Evolutionary conservation across 2,888 invertebrate genomes (phyloP).

Genomic region (Papilio protenor): DNA sequence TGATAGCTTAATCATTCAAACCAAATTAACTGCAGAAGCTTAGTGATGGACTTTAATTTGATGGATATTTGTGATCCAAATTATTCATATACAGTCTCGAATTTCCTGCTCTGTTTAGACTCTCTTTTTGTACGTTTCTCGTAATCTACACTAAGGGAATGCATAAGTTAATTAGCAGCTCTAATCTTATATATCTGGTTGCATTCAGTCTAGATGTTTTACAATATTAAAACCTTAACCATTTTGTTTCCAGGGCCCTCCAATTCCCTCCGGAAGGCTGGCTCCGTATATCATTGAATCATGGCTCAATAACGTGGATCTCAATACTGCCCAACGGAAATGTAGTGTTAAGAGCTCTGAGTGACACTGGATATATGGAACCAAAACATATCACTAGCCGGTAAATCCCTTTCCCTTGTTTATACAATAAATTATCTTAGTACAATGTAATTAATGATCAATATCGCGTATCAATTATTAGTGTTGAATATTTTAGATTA

Average conservation of each 20-base stretch:
- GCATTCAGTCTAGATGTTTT: too few species aligned
- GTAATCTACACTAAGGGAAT: too few species aligned
- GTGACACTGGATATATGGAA: slow-evolving; percentile 96
- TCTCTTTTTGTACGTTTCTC: too few species aligned
- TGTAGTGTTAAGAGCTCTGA: slow-evolving; percentile 91
- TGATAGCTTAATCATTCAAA: too few species aligned
- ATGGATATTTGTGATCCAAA: too few species aligned
- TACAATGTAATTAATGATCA: slow-evolving; percentile 26
- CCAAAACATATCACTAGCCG: slow-evolving; percentile 87
- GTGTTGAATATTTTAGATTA: slow-evolving; percentile 9
- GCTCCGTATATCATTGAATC: slow-evolving; percentile 95
- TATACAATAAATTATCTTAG: slow-evolving; percentile 31
- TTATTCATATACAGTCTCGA: too few species aligned
- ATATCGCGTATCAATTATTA: slow-evolving; percentile 11
- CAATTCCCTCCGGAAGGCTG: slow-evolving; percentile 99
- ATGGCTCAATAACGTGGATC: slow-evolving; percentile 97
- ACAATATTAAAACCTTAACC: not conserved
- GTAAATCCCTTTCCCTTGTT: slow-evolving; percentile 61
- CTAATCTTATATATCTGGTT: too few species aligned
- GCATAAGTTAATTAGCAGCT: too few species aligned
- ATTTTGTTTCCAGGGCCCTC: slow-evolving; percentile 88
- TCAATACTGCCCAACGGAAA: slow-evolving; percentile 93
- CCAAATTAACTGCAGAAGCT: too few species aligned
- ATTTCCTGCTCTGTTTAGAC: too few species aligned
- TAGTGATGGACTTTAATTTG: too few species aligned